These are phyloP conservation scores for Apis florea DNA, from an alignment of 1,140 invertebrate genomes.

Conservation along the genomic window DNA sequence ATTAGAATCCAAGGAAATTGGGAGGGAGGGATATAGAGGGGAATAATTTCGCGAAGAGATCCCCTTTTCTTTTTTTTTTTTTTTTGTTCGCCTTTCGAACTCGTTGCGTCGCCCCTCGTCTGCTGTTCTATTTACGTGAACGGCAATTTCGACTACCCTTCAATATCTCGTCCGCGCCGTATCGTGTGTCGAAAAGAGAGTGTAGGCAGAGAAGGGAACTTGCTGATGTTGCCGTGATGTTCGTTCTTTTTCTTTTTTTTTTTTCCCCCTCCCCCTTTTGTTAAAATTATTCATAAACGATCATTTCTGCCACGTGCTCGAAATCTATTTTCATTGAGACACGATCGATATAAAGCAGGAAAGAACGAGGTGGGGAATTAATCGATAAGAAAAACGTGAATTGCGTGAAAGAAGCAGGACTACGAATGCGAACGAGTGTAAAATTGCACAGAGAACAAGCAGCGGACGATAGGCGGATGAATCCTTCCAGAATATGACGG, in stretches of 20 bases:
- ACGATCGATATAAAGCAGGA: neutral
- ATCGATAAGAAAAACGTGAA: neutral
- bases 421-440: neutral
- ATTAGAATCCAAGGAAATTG: neutral
- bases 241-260: neutral
- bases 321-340: conserved; percentile 8
- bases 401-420: neutral
- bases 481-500: conserved; percentile 9
- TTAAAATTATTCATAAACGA: no score
- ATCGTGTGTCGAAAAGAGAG: no score
- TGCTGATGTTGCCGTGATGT: no score
- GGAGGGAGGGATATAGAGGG: neutral
- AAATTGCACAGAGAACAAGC: neutral
- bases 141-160: conserved; percentile 37
- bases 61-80: neutral
- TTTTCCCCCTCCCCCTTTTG: no score
- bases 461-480: conserved; percentile 13
- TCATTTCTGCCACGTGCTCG: no score
- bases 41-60: neutral
- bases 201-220: no score
- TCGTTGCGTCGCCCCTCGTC: conserved; percentile 15
- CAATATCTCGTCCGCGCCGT: neutral
- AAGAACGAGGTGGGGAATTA: neutral
- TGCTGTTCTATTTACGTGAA: conserved; percentile 39
- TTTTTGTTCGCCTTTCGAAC: neutral